These are phyloP conservation scores for Calephelis virginiensis DNA, from an alignment of 1,140 invertebrate species.

Conservation along the genomic window DNA sequence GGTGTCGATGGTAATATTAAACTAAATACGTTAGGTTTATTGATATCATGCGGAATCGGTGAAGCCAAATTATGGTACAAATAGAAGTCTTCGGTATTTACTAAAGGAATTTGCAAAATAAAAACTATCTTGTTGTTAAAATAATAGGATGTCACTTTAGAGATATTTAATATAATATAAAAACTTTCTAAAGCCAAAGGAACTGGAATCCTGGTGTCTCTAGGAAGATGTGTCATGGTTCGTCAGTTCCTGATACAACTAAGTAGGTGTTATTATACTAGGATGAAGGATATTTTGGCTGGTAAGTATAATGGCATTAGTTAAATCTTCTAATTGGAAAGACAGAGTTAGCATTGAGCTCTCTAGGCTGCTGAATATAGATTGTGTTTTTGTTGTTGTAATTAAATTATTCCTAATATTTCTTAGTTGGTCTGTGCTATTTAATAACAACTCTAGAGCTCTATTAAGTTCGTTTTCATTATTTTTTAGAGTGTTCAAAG, in stretches of 20 bases:
- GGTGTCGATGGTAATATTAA: constrained; percentile 25
- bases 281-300: constrained; percentile 7
- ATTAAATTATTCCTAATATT: background rate
- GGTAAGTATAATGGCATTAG: constrained; percentile 1
- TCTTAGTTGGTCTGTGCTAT: background rate
- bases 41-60: constrained; percentile 24
- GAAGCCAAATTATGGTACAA: constrained; percentile 33
- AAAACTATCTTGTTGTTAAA: constrained; percentile 22
- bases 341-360: constrained; percentile 4
- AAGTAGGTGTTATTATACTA: background rate
- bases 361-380: background rate
- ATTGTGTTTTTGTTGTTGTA: background rate
- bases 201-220: background rate
- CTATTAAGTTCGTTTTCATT: constrained; percentile 1
- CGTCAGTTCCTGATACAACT: background rate
- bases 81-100: constrained; percentile 25
- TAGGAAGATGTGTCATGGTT: background rate
- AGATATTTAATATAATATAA: background rate
- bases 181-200: background rate
- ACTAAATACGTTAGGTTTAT: constrained; percentile 67
- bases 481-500: background rate
- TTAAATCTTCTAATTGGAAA: constrained; percentile 7
- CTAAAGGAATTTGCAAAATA: constrained; percentile 35
- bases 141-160: constrained; percentile 9
- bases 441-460: background rate